Evolutionary conservation across 2,888 invertebrate genomes (phyloP).

Genomic region (Leptopterna dolabrata): DNA sequence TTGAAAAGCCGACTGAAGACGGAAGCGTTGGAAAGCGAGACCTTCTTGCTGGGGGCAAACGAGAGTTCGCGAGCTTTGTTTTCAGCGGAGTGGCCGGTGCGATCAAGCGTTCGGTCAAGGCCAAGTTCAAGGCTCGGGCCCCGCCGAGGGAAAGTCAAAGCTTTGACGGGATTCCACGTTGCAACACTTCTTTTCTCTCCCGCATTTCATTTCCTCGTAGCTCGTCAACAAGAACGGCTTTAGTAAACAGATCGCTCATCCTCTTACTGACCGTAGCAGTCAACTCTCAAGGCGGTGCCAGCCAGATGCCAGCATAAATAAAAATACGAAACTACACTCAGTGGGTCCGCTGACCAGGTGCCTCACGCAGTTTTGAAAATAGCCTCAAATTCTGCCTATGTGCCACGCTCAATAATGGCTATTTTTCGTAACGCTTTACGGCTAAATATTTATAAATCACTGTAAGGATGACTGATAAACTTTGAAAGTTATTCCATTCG

Average conservation of each 20-base stretch:
- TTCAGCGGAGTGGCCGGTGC: neutral
- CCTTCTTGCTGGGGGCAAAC: neutral
- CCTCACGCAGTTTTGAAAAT: no score
- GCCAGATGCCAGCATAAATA: neutral
- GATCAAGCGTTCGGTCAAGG: constrained; percentile 28
- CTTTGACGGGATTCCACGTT: constrained; percentile 5
- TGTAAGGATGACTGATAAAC: no score
- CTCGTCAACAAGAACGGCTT: neutral
- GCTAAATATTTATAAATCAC: no score
- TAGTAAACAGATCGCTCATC: neutral
- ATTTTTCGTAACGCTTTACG: no score
- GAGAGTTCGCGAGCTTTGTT: constrained; percentile 16
- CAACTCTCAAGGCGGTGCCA: neutral
- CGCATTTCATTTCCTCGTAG: neutral
- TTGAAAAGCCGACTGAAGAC: neutral
- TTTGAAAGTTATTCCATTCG: no score
- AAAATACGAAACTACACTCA: no score
- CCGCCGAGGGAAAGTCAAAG: constrained; percentile 27
- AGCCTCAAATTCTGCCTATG: no score
- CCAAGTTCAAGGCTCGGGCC: constrained; percentile 39
- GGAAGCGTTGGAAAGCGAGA: neutral
- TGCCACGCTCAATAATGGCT: no score
- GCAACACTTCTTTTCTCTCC: neutral
- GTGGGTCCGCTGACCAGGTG: no score
- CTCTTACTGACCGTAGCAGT: neutral